Evolutionary conservation across 2,888 invertebrate genomes (phyloP).

Genomic region (Protonemura montana): DNA sequence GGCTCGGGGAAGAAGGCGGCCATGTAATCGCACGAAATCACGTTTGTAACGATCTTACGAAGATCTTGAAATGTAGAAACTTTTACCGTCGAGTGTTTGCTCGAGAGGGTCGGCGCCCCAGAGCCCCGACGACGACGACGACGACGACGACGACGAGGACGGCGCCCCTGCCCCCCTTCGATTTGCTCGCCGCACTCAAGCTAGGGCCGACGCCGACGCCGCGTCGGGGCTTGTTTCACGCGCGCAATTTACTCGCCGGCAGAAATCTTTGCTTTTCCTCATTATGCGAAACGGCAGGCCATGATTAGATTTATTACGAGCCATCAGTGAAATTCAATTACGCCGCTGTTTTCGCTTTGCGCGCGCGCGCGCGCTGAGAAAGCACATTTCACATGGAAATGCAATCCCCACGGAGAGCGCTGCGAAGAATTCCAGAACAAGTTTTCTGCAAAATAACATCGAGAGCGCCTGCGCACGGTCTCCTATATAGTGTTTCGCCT

Average conservation of each 20-base stretch:
- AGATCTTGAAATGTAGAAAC: background rate
- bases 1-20: background rate
- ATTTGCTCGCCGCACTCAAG: background rate
- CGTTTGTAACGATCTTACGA: background rate
- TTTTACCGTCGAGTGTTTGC: background rate
- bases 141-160: too few species aligned
- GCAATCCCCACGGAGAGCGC: background rate
- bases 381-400: conserved; percentile 7
- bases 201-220: background rate
- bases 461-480: too few species aligned
- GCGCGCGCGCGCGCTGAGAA: background rate
- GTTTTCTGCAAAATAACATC: background rate
- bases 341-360: conserved; percentile 1
- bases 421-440: background rate
- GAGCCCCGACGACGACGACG: too few species aligned
- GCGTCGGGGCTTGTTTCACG: too few species aligned
- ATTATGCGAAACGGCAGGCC: conserved; percentile 12
- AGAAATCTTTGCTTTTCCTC: conserved; percentile 12
- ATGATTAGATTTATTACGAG: conserved; percentile 12
- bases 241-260: background rate
- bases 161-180: background rate
- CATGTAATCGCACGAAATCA: background rate
- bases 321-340: conserved; percentile 12
- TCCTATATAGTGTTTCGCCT: too few species aligned
- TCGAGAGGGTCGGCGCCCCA: background rate